Conservation (phyloP, 2,113 vertebrate genomes). For the Trichomycterus rosablanca region DNA sequence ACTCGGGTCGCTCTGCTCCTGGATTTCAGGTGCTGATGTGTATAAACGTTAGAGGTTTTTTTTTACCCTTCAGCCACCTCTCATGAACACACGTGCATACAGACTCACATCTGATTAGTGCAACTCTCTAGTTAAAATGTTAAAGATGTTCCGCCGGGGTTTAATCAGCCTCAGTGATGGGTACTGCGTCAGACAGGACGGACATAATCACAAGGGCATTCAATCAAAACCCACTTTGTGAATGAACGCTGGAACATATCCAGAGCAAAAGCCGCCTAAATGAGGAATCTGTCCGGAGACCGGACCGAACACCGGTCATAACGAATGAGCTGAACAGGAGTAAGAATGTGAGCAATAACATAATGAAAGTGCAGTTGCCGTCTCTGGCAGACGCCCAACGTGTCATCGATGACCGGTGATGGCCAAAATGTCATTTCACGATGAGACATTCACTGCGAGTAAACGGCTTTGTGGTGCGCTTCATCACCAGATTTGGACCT, state of each 20-base stretch:
- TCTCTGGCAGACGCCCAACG: constrained; percentile 32
- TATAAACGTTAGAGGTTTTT: too few species aligned
- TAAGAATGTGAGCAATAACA: constrained; percentile 26
- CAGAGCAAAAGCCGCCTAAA: constrained; percentile 13
- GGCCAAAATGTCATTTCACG: constrained; percentile 17
- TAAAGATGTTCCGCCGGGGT: too few species aligned
- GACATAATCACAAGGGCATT: constrained; percentile 34
- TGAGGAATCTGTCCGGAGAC: constrained; percentile 19
- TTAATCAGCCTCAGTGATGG: constrained; percentile 16
- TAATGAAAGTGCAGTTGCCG: constrained; percentile 39
- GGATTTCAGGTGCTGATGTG: too few species aligned
- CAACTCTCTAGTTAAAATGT: too few species aligned
- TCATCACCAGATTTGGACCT: constrained; percentile 27
- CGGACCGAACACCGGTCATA: not conserved
- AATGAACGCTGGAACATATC: constrained; percentile 25
- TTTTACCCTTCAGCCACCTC: too few species aligned
- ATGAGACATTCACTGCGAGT: constrained; percentile 13
- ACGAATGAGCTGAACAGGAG: constrained; percentile 25
- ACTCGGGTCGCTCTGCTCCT: too few species aligned
- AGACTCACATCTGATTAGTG: too few species aligned
- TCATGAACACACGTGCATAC: too few species aligned
- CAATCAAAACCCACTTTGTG: constrained; percentile 30
- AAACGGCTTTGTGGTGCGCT: constrained; percentile 22
- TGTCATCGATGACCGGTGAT: constrained; percentile 13
- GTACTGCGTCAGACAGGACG: constrained; percentile 17